Base-by-base conservation (phyloP, 64 coral and sea anemone genomes). In the Pachyseris speciosa region DNA sequence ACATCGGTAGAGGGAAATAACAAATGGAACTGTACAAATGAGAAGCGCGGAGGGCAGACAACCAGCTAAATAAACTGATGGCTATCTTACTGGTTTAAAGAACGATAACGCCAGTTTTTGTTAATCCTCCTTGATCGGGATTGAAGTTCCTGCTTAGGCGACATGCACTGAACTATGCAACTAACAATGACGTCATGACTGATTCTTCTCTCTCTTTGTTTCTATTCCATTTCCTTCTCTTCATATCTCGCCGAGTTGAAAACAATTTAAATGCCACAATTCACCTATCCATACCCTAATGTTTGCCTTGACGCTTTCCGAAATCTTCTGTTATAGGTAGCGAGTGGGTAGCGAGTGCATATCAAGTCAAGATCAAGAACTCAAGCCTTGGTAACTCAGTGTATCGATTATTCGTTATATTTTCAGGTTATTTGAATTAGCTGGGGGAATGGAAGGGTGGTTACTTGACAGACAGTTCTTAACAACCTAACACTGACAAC, bases 381-480 rank as follows among this genome's bases (percentile, higher is more conserved):
- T 70, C 34, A 70, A 70, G 67, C 7, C 19, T 25, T 77, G 74
- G 44, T 77, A 52, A 50, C 47, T 50, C 37, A 44, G 43, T 31
- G 45, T 53, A 13, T 49, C 11, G 29, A 27, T 77, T 51, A 5
- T 36, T 16, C 9, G 10, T 70, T 7, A 16, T 70, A 38, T 70
- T 36, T 7, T 40, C 33, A 34, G 2, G 6, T 20, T 12, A 40
- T 39, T 16, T 15, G 17, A 40, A 0, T 37, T 22, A 81, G 51
- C 53, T 40, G 33, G 30, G 55, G 77, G 77, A 4, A 51, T 81
- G 53, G 20, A 24, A 59, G 53, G 75, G 53, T 61, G 58, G 33
- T n/a, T 20, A 81, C 51, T 57, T 58, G 50, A 81, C 77, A 37
- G 25, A 78, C 75, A 57, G 48, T 27, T 19, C 25, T 45, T 78